These are phyloP conservation scores for Etheostoma cragini DNA, from an alignment of 2,113 vertebrate species.

Conservation along the genomic window DNA sequence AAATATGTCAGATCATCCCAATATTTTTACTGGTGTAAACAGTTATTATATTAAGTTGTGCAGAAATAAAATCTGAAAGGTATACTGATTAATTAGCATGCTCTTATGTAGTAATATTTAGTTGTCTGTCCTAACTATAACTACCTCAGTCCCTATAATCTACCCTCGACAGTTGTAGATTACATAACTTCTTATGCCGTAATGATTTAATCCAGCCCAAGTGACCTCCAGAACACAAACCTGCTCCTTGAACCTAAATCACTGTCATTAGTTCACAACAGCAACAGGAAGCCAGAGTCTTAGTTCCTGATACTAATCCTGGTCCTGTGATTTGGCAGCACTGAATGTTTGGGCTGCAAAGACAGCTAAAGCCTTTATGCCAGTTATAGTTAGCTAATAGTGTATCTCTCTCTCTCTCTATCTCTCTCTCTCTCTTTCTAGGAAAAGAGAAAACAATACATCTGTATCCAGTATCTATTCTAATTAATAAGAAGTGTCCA, in stretches of 20 bases:
- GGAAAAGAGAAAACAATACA: background rate
- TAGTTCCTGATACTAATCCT: conserved; percentile 74
- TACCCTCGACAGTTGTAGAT: background rate
- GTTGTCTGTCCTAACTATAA: background rate
- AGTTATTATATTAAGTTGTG: background rate
- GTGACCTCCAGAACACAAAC: conserved; percentile 3
- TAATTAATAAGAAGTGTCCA: background rate
- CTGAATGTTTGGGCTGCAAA: conserved; percentile 61
- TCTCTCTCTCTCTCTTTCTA: conserved; percentile 12
- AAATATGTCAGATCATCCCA: background rate
- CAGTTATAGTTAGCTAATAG: conserved; percentile 30
- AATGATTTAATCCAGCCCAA: background rate
- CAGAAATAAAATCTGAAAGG: background rate
- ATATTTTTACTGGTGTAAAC: background rate
- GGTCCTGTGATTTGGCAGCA: conserved; percentile 76
- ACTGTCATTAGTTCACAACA: conserved; percentile 13
- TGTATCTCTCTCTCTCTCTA: background rate
- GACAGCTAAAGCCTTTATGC: conserved; percentile 60
- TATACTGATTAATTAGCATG: background rate
- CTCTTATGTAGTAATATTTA: background rate
- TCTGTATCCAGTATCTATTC: background rate
- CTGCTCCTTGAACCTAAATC: background rate
- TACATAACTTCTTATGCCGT: background rate
- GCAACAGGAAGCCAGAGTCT: conserved; percentile 61
- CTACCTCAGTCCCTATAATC: background rate